phyloP scores from a whole-genome alignment of 1,140 invertebrate genomes.

The Meteorus sp. region DNA sequence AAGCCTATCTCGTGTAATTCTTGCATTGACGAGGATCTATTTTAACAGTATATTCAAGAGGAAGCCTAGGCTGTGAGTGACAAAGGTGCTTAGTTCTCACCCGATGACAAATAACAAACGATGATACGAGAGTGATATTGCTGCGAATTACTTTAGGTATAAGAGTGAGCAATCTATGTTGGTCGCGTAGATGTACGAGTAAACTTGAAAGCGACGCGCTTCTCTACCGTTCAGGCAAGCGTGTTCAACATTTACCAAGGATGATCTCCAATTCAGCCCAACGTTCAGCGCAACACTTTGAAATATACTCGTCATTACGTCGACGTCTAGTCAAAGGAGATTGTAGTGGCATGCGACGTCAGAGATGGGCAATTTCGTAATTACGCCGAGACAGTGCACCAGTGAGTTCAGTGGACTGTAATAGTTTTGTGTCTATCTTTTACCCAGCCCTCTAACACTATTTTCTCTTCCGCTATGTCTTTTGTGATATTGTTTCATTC shows the following conservation, averaged over 20 bases:
- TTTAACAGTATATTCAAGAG: constrained; percentile 29
- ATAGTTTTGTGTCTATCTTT: constrained; percentile 19
- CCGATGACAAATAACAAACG: background rate
- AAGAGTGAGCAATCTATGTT: too few species aligned
- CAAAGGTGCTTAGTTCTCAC: constrained; percentile 4
- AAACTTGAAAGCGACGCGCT: background rate
- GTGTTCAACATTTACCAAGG: background rate
- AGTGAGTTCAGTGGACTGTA: constrained; percentile 14
- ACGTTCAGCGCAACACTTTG: constrained; percentile 1
- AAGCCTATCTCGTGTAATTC: constrained; percentile 65
- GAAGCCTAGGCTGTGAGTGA: background rate
- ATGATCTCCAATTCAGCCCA: background rate
- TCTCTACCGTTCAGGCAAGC: background rate
- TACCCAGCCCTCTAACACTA: too few species aligned
- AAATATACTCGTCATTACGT: constrained; percentile 15
- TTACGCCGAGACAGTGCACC: background rate
- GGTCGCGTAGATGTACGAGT: constrained; percentile 29
- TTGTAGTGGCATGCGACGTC: constrained; percentile 23
- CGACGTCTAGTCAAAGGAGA: constrained; percentile 28
- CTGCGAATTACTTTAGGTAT: background rate
- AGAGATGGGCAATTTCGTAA: constrained; percentile 21
- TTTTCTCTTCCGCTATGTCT: constrained; percentile 15
- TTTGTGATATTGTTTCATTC: constrained; percentile 4
- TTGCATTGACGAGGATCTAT: constrained; percentile 27
- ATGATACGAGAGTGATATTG: background rate